Percentiles rank a stretch among this genome's conserved stretches.
These are phyloP conservation scores for Diploptera punctata DNA, from an alignment of 2,888 invertebrate species.

Conservation along the genomic window DNA sequence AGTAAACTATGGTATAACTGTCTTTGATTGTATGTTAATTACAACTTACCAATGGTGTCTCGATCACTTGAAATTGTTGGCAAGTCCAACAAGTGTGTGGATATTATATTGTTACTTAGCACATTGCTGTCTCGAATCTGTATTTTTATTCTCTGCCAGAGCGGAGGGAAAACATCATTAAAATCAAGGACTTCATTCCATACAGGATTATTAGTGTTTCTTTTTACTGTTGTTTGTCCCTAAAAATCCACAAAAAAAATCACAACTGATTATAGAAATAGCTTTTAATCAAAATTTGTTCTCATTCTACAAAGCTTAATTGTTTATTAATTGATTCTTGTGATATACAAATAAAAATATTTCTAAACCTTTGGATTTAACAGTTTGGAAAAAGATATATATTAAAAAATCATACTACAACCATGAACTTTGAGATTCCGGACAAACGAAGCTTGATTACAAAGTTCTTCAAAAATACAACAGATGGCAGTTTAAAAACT, in stretches of 20 bases:
- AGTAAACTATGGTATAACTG: too few relatives aligned
- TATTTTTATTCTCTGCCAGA: conserved; percentile 75
- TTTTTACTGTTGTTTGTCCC: conserved; percentile 70
- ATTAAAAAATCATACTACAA: too few relatives aligned
- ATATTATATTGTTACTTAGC: conserved; percentile 56
- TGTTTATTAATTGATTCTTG: too few relatives aligned
- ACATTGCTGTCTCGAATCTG: conserved; percentile 62
- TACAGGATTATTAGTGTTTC: conserved; percentile 66
- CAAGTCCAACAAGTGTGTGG: conserved; percentile 64
- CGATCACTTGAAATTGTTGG: conserved; percentile 58
- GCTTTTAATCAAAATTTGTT: conserved; percentile 25
- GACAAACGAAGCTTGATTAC: too few relatives aligned
- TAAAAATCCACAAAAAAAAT: conserved; percentile 52
- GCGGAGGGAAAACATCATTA: conserved; percentile 82
- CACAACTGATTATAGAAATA: conserved; percentile 52
- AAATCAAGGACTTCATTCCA: conserved; percentile 83
- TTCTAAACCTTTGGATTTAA: too few relatives aligned
- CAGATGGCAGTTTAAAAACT: too few relatives aligned
- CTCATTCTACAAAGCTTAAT: neutral
- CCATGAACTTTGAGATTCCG: too few relatives aligned
- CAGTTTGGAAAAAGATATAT: too few relatives aligned
- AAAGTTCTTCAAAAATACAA: too few relatives aligned
- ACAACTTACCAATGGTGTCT: neutral
- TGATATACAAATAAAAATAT: too few relatives aligned
- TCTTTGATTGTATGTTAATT: too few relatives aligned